phyloP scores from a whole-genome alignment of 64 coral and sea anemone genomes.

The Hydrozoanthus tunicans region DNA sequence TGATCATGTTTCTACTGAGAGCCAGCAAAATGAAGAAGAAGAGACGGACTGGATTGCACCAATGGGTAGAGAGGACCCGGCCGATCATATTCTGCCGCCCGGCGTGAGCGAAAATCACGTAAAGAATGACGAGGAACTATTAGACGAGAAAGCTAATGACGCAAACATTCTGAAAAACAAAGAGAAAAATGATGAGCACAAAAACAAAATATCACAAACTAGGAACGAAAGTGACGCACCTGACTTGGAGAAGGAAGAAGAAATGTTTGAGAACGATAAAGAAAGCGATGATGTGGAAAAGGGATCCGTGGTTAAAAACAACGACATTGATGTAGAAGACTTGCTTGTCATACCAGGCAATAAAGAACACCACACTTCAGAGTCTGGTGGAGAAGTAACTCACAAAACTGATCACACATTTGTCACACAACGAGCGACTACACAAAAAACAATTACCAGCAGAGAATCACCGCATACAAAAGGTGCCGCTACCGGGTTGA shows the following conservation, averaged over 20 bases:
- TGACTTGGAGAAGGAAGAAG: neutral
- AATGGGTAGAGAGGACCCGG: neutral
- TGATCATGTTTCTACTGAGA: slow-evolving; percentile 10
- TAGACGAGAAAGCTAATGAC: neutral
- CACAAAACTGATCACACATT: neutral
- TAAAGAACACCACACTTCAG: neutral
- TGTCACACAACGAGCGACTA: neutral
- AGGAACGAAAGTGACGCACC: neutral
- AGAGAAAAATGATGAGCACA: slow-evolving; percentile 5
- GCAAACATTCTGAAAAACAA: neutral
- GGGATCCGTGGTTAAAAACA: neutral
- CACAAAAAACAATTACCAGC: neutral
- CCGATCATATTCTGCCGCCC: neutral
- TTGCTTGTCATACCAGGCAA: neutral
- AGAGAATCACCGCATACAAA: neutral
- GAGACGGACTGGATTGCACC: slow-evolving; percentile 8
- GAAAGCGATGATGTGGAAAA: neutral
- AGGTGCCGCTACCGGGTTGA: too few species aligned
- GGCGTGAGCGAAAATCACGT: neutral
- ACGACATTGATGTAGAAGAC: neutral
- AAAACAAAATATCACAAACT: neutral
- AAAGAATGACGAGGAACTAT: neutral
- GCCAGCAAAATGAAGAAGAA: neutral
- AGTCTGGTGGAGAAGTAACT: neutral
- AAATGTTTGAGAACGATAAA: neutral